Conservation (phyloP, 2,113 vertebrate species). For the Microcebus murinus region DNA sequence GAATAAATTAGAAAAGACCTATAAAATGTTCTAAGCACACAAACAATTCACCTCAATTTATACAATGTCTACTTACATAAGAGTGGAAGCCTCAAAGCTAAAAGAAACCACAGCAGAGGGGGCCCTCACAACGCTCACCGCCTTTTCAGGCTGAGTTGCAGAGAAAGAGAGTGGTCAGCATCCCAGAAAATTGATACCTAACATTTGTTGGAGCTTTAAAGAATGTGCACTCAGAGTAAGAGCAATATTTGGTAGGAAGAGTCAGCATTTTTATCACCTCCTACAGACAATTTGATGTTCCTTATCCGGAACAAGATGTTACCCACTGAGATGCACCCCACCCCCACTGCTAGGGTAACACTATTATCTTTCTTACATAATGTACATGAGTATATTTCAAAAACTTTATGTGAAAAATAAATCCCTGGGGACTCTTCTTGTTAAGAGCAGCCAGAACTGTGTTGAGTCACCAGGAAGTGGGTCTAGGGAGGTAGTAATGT, state of each 20-base stretch:
- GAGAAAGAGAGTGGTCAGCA: not conserved
- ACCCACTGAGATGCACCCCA: conserved; percentile 26
- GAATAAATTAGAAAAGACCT: not conserved
- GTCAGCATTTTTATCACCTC: conserved; percentile 52
- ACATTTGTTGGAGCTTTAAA: not conserved
- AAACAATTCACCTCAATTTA: not conserved
- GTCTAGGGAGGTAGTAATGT: conserved; percentile 25
- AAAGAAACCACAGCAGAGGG: not conserved
- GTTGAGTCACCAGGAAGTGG: conserved; percentile 53
- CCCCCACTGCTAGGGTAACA: conserved; percentile 64
- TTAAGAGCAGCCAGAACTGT: conserved; percentile 58
- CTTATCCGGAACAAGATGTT: conserved; percentile 48
- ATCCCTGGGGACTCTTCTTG: conserved; percentile 65
- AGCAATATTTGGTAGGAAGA: conserved; percentile 11
- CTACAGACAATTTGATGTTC: conserved; percentile 59
- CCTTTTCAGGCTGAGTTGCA: not conserved
- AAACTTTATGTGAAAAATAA: conserved; percentile 72
- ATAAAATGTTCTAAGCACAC: not conserved
- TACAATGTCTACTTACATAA: not conserved
- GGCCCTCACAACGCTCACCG: not conserved
- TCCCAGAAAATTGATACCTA: not conserved
- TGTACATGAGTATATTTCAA: conserved; percentile 75
- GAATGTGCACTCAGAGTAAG: not conserved
- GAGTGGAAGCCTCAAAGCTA: not conserved
- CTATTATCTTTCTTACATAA: conserved; percentile 70